phyloP scores from a whole-genome alignment of 1,140 invertebrate genomes.

The Ylistrum balloti region DNA sequence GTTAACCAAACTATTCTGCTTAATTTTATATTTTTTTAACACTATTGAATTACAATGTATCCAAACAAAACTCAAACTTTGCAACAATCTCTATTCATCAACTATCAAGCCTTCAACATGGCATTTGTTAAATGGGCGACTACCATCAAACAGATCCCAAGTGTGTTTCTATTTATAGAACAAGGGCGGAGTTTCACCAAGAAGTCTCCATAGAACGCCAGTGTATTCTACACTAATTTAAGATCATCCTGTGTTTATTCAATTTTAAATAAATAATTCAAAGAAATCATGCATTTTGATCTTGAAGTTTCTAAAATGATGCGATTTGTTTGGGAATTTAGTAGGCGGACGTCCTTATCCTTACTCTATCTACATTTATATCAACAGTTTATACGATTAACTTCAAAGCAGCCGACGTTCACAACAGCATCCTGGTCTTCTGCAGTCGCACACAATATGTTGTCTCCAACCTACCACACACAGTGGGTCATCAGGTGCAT shows the following conservation, averaged over 20 bases:
- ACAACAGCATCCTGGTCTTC: background rate
- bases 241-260: constrained; percentile 19
- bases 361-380: constrained; percentile 34
- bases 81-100: background rate
- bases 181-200: constrained; percentile 22
- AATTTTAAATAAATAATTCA: constrained; percentile 24
- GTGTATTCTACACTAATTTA: constrained; percentile 6
- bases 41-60: constrained; percentile 23
- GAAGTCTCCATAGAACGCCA: background rate
- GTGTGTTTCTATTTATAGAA: constrained; percentile 11
- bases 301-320: background rate
- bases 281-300: constrained; percentile 15
- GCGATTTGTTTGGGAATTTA: constrained; percentile 13
- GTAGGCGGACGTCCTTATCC: constrained; percentile 37
- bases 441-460: background rate
- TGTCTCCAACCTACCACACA: constrained; percentile 31
- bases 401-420: constrained; percentile 13
- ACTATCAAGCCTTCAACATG: background rate
- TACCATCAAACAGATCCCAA: background rate
- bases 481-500: background rate
- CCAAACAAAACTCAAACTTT: constrained; percentile 6
- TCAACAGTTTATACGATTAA: constrained; percentile 21
- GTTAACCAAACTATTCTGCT: constrained; percentile 20
- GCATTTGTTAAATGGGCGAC: constrained; percentile 15
- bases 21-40: background rate